A percentile compares a stretch with the other conserved stretches of the same genome.
phyloP scores from a whole-genome alignment of 2,888 invertebrate genomes.

The Icerya purchasi region DNA sequence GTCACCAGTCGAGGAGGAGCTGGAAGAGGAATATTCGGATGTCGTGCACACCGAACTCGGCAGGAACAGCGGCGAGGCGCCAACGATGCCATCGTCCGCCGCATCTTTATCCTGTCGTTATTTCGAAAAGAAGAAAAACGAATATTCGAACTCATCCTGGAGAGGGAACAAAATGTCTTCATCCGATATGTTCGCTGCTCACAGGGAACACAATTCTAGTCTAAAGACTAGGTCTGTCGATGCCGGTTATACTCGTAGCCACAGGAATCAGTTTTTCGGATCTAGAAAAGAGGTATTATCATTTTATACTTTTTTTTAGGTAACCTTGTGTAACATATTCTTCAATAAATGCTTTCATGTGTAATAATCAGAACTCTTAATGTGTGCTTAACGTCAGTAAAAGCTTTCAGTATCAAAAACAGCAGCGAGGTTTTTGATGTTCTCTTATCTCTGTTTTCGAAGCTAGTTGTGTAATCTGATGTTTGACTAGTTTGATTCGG shows the following conservation, averaged over 20 bases:
- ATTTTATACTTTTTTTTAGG: background rate
- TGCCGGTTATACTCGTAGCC: slow-evolving; percentile 39
- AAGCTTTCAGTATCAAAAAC: too few species aligned
- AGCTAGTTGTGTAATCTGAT: too few species aligned
- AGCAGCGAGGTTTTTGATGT: too few species aligned
- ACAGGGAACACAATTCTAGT: slow-evolving; percentile 32
- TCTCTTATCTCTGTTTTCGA: too few species aligned
- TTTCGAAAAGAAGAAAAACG: background rate
- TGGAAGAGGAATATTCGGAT: slow-evolving; percentile 46
- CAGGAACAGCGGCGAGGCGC: slow-evolving; percentile 27
- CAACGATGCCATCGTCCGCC: slow-evolving; percentile 4
- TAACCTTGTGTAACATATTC: background rate
- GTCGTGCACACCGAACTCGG: slow-evolving; percentile 26
- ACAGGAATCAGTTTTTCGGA: slow-evolving; percentile 23
- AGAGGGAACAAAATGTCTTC: background rate
- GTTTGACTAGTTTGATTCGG: too few species aligned
- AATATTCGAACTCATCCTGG: background rate
- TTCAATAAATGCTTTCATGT: too few species aligned
- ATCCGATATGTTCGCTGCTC: slow-evolving; percentile 25
- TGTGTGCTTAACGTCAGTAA: too few species aligned
- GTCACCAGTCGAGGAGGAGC: slow-evolving; percentile 59
- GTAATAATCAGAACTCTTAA: too few species aligned
- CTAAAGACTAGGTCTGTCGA: slow-evolving; percentile 72
- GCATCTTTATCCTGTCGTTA: background rate
- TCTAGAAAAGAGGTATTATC: slow-evolving; percentile 28